These are phyloP conservation scores for Melanargia galathea DNA, from an alignment of 2,888 invertebrate genomes.

Conservation along the genomic window DNA sequence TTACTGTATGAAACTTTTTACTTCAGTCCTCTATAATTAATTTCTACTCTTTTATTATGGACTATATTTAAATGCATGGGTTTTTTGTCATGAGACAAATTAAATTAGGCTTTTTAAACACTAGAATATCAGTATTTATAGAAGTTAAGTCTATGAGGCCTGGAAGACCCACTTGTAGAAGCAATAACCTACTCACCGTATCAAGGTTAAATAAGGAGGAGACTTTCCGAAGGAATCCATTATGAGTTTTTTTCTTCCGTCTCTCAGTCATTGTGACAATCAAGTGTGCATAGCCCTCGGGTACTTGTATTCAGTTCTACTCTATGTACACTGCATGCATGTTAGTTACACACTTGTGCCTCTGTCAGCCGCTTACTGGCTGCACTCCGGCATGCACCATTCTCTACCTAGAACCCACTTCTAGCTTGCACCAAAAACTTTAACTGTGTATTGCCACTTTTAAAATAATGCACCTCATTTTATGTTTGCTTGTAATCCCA, in stretches of 20 bases:
- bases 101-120: neutral
- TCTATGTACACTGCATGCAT: constrained; percentile 82
- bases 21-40: too few species aligned
- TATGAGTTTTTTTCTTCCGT: constrained; percentile 82
- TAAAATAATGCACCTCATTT: constrained; percentile 59
- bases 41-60: too few species aligned
- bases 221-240: constrained; percentile 93
- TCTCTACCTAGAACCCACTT: constrained; percentile 80
- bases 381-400: constrained; percentile 78
- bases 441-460: constrained; percentile 60
- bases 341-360: constrained; percentile 81
- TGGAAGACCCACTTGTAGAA: constrained; percentile 22
- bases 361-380: constrained; percentile 73
- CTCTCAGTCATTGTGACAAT: constrained; percentile 79
- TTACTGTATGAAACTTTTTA: too few species aligned
- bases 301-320: constrained; percentile 68
- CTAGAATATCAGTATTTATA: neutral
- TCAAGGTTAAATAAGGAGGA: constrained; percentile 94
- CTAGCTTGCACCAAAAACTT: constrained; percentile 79
- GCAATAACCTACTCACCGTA: constrained; percentile 84
- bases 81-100: neutral
- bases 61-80: neutral
- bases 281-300: constrained; percentile 73
- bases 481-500: constrained; percentile 58
- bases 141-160: constrained; percentile 14